Evolutionary conservation across 2,888 invertebrate species (phyloP).

Genomic region (Achlya flavicornis): DNA sequence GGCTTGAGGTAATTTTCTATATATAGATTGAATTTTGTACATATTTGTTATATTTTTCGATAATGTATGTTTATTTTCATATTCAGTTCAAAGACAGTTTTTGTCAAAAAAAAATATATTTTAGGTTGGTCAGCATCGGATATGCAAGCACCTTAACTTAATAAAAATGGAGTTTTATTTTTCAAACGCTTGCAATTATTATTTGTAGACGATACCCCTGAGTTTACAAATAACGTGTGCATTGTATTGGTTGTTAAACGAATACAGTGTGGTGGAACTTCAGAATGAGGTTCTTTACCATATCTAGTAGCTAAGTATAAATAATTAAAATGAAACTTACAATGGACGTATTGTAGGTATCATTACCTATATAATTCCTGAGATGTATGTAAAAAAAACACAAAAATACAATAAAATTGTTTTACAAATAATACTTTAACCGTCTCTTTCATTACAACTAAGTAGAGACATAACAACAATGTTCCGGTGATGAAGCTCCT

Average conservation of each 20-base stretch:
- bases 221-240: not conserved
- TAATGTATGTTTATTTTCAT: too few relatives aligned
- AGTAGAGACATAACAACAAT: conserved; percentile 2
- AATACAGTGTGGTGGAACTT: not conserved
- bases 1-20: too few relatives aligned
- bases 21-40: too few relatives aligned
- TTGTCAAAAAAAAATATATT: too few relatives aligned
- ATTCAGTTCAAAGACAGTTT: too few relatives aligned
- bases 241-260: not conserved
- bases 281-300: too few relatives aligned
- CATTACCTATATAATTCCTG: too few relatives aligned
- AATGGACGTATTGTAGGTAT: too few relatives aligned
- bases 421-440: not conserved
- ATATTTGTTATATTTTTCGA: too few relatives aligned
- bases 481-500: conserved; percentile 21
- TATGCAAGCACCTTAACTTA: not conserved
- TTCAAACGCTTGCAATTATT: not conserved
- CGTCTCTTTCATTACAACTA: not conserved
- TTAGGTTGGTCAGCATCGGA: not conserved
- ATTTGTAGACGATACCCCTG: conserved; percentile 6
- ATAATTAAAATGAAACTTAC: too few relatives aligned
- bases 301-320: too few relatives aligned
- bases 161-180: not conserved
- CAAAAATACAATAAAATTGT: not conserved
- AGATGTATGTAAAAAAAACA: not conserved